These are phyloP conservation scores for Hyposoter dolosus DNA, from an alignment of 2,888 invertebrate species.

Conservation along the genomic window DNA sequence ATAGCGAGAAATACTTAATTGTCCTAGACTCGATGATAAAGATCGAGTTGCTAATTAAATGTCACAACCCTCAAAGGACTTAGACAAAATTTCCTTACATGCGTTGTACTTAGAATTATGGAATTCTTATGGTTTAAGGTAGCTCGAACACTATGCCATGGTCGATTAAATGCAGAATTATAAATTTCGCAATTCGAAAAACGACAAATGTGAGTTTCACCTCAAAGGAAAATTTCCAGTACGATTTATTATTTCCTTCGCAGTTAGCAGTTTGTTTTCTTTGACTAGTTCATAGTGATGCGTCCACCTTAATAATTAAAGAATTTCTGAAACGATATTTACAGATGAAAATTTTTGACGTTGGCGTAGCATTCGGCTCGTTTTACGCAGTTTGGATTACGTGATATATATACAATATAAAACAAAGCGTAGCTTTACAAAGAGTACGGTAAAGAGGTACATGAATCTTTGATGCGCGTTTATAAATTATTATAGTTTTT, in stretches of 20 bases:
- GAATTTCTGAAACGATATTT: slow-evolving; percentile 50
- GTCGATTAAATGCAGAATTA: not conserved
- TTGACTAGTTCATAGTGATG: slow-evolving; percentile 31
- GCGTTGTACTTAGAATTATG: slow-evolving; percentile 14
- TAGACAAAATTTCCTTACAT: slow-evolving; percentile 47
- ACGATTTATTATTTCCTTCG: not conserved
- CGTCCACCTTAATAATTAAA: not conserved
- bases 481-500: slow-evolving; percentile 24
- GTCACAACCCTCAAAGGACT: slow-evolving; percentile 56
- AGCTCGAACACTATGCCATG: not conserved
- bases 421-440: slow-evolving; percentile 24
- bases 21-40: slow-evolving; percentile 23
- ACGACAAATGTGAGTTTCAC: not conserved
- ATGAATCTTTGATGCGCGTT: slow-evolving; percentile 6
- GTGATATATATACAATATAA: slow-evolving; percentile 50
- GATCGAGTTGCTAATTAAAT: slow-evolving; percentile 15
- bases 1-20: slow-evolving; percentile 46
- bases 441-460: slow-evolving; percentile 2
- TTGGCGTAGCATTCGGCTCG: slow-evolving; percentile 12
- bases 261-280: not conserved
- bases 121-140: not conserved
- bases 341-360: slow-evolving; percentile 31
- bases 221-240: not conserved
- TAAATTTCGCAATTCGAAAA: not conserved
- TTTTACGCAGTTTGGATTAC: slow-evolving; percentile 5